Percentiles rank a stretch among this genome's conserved stretches.
phyloP scores from a whole-genome alignment of 1,140 invertebrate species.

The Drosophila murphyi region DNA sequence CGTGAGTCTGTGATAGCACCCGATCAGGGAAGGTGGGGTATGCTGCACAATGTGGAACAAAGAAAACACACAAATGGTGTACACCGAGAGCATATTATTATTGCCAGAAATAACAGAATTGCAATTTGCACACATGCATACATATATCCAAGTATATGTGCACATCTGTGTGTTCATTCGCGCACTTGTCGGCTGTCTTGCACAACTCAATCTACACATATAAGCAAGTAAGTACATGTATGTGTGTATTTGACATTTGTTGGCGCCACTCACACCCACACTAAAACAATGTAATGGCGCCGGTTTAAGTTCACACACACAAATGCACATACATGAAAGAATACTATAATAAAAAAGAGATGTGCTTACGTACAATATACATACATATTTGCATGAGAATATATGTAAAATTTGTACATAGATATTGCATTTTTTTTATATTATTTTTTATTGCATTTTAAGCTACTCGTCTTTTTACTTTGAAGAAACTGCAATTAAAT shows the following conservation, averaged over 20 bases:
- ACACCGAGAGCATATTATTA: background rate
- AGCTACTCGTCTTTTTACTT: too few species aligned
- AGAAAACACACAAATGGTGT: conserved; percentile 21
- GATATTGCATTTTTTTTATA: too few species aligned
- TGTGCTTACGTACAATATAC: conserved; percentile 9
- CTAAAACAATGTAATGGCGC: conserved; percentile 27
- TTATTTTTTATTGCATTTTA: too few species aligned
- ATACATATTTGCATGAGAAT: conserved; percentile 1
- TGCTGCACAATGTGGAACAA: conserved; percentile 30
- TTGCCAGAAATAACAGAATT: conserved; percentile 2
- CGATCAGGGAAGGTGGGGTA: conserved; percentile 3
- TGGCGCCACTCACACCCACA: conserved; percentile 44
- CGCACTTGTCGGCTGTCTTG: background rate
- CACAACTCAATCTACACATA: background rate
- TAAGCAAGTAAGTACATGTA: conserved; percentile 4
- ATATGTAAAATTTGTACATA: too few species aligned
- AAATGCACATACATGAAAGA: conserved; percentile 1
- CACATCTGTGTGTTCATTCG: too few species aligned
- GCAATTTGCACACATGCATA: background rate
- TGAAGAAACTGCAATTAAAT: too few species aligned
- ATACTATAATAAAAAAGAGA: conserved; percentile 8
- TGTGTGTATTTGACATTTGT: conserved; percentile 9
- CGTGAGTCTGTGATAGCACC: conserved; percentile 8
- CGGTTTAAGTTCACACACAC: conserved; percentile 22
- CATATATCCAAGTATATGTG: conserved; percentile 12